Percentiles rank a stretch among this genome's conserved stretches.
phyloP scores from a whole-genome alignment of 2,797 vertebrate genomes.

The Sebastiscus albofasciatus region DNA sequence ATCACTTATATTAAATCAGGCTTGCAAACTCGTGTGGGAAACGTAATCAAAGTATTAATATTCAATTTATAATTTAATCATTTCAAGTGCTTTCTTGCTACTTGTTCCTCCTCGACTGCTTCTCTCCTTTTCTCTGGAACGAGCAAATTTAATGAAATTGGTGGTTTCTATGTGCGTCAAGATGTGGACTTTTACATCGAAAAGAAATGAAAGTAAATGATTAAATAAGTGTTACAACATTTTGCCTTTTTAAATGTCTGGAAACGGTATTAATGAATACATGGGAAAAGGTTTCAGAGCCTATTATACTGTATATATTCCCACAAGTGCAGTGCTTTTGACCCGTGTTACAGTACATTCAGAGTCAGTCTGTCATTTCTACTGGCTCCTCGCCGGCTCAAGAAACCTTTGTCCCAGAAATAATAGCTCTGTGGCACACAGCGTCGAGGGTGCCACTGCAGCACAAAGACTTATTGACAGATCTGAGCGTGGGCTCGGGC shows the following conservation, averaged over 20 bases:
- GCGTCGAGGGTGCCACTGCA: slow-evolving; percentile 35
- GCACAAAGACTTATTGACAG: slow-evolving; percentile 50
- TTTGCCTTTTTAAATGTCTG: neutral
- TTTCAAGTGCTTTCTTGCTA: neutral
- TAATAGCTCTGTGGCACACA: slow-evolving; percentile 47
- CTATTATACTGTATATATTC: neutral
- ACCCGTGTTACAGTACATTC: slow-evolving; percentile 5
- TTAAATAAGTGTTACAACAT: neutral
- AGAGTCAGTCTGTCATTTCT: slow-evolving; percentile 26
- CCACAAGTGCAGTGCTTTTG: neutral
- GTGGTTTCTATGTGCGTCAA: neutral
- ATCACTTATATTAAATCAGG: neutral
- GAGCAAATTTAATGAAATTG: neutral
- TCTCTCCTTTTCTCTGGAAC: neutral
- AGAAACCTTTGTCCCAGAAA: slow-evolving; percentile 51
- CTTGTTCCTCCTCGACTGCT: neutral
- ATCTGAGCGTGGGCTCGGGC: slow-evolving; percentile 20
- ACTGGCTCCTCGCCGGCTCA: slow-evolving; percentile 10
- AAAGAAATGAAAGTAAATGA: neutral
- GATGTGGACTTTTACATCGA: neutral
- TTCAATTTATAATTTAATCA: neutral
- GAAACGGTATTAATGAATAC: neutral
- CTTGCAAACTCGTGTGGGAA: neutral
- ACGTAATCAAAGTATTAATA: neutral
- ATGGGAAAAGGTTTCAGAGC: neutral